A percentile compares a stretch with the other conserved stretches of the same genome.
These are phyloP conservation scores for Sminthopsis crassicaudata DNA, from an alignment of 2,113 vertebrate genomes.

Conservation along the genomic window DNA sequence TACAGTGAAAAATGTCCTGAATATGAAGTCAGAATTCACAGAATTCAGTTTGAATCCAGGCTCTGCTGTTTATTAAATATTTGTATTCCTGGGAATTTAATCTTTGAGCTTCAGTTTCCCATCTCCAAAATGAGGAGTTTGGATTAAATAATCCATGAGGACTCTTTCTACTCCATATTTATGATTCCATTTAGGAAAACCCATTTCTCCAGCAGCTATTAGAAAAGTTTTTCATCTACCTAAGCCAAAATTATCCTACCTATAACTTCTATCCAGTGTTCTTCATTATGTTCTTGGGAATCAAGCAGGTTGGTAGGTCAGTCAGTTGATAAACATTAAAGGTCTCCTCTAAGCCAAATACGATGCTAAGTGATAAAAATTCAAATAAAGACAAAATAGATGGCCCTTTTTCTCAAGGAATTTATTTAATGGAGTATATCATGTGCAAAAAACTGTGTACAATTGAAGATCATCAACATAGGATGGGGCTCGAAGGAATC, in stretches of 20 bases:
- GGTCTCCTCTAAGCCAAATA: neutral
- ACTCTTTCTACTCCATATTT: too few relatives aligned
- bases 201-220: neutral
- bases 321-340: neutral
- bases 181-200: neutral
- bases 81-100: neutral
- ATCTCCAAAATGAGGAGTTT: neutral
- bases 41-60: neutral
- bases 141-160: neutral
- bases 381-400: neutral
- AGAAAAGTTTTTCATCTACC: neutral
- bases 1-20: neutral
- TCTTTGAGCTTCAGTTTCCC: neutral
- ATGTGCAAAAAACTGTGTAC: neutral
- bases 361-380: neutral
- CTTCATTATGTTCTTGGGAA: neutral
- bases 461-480: neutral
- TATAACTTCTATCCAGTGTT: neutral
- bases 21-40: neutral
- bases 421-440: neutral
- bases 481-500: neutral
- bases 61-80: neutral
- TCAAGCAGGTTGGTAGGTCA: neutral
- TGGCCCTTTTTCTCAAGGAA: neutral
- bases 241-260: neutral